A percentile compares a stretch with the other conserved stretches of the same genome.
phyloP scores from a whole-genome alignment of 1,140 invertebrate genomes.

The Caenorhabditis briggsae region DNA sequence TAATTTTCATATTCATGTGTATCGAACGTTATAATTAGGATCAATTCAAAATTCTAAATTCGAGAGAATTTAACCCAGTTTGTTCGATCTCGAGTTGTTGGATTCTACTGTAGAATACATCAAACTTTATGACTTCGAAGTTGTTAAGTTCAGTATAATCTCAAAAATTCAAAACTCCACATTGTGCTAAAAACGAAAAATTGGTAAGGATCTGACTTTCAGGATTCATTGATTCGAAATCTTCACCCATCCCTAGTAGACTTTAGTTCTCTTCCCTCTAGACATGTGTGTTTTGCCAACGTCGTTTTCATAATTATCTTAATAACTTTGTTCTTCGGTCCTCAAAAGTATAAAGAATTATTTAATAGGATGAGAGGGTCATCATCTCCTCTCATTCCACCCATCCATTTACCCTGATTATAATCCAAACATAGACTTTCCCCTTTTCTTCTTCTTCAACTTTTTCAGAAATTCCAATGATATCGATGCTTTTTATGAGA shows the following conservation, averaged over 20 bases:
- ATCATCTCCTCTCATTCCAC: not conserved
- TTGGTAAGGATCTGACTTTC: not conserved
- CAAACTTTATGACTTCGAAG: no score
- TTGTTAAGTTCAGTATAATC: no score
- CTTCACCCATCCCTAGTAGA: not conserved
- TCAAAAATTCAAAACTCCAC: no score
- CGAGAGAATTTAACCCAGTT: no score
- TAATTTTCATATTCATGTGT: no score
- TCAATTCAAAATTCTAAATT: no score
- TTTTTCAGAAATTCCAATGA: not conserved
- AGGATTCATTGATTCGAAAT: not conserved
- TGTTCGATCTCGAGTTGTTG: no score
- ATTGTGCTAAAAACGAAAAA: no score
- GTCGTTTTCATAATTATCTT: constrained; percentile 13
- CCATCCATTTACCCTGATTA: constrained; percentile 35
- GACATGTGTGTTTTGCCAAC: not conserved
- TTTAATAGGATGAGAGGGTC: not conserved
- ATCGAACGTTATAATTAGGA: no score
- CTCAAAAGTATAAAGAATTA: not conserved
- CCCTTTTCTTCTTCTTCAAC: not conserved
- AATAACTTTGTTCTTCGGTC: constrained; percentile 43
- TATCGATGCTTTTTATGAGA: constrained; percentile 15
- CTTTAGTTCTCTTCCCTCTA: not conserved
- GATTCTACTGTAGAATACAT: no score
- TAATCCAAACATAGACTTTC: constrained; percentile 12